Evolutionary conservation across 1,140 invertebrate species (phyloP).

Genomic region (Bombus vancouverensis): DNA sequence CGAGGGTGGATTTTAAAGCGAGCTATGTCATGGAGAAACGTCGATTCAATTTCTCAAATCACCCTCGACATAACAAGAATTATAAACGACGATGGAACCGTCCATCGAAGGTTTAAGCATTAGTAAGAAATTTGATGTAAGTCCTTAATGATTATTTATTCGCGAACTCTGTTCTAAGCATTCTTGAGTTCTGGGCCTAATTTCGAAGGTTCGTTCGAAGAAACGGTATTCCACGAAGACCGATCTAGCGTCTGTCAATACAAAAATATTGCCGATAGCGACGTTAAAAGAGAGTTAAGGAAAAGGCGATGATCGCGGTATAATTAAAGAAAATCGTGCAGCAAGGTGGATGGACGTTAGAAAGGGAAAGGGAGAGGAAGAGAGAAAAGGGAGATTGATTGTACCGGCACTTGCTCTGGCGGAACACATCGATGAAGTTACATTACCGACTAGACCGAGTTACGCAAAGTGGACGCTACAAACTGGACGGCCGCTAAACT

Average conservation of each 20-base stretch:
- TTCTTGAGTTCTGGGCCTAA: rapidly evolving
- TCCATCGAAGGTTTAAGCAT: not conserved
- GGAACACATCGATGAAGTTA: conserved; percentile 82
- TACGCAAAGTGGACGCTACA: conserved; percentile 81
- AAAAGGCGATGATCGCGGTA: not conserved
- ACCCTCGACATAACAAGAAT: not conserved
- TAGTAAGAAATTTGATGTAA: not conserved
- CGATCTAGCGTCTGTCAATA: no score
- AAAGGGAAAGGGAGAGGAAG: conserved; percentile 61
- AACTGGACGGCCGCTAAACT: conserved; percentile 78
- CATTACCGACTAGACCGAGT: conserved; percentile 81
- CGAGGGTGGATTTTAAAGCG: conserved; percentile 33
- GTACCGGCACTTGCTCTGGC: conserved; percentile 78
- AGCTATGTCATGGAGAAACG: not conserved
- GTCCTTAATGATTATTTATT: not conserved
- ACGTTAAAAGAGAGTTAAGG: not conserved
- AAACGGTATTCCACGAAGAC: no score
- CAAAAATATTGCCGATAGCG: no score
- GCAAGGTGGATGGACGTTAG: conserved; percentile 36
- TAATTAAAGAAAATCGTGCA: not conserved
- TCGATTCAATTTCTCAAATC: conserved; percentile 21
- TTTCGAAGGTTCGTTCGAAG: no score
- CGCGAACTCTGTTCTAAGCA: no score
- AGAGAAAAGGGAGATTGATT: conserved; percentile 75
- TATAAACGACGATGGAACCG: conserved; percentile 6